These are phyloP conservation scores for chimpanzee (Pan troglodytes) DNA, from an alignment of 2,113 vertebrate species.

Conservation along the genomic window NHGRI_mPanTro3-v2.1_pri NC_072405.2:79564501-79565000, in stretches of 20 bases:
- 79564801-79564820: neutral
- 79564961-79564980: neutral
- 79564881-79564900: neutral
- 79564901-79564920: neutral
- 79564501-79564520: slow-evolving; percentile 40
- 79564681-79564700: neutral
- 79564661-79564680: neutral
- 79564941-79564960: neutral
- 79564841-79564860: neutral
- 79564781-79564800: neutral
- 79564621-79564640: neutral
- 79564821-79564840: neutral
- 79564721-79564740: slow-evolving; percentile 44
- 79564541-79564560: neutral
- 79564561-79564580: neutral
- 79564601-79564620: neutral
- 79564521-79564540: neutral
- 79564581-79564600: neutral
- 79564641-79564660: neutral
- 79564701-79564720: slow-evolving; percentile 32
- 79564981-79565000: neutral
- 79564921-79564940: neutral
- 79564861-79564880: neutral
- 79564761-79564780: neutral
- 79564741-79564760: neutral